A percentile compares a stretch with the other conserved stretches of the same genome.
These are phyloP conservation scores for Sapajus apella DNA, from an alignment of 2,113 vertebrate genomes.

Conservation along the genomic window DNA sequence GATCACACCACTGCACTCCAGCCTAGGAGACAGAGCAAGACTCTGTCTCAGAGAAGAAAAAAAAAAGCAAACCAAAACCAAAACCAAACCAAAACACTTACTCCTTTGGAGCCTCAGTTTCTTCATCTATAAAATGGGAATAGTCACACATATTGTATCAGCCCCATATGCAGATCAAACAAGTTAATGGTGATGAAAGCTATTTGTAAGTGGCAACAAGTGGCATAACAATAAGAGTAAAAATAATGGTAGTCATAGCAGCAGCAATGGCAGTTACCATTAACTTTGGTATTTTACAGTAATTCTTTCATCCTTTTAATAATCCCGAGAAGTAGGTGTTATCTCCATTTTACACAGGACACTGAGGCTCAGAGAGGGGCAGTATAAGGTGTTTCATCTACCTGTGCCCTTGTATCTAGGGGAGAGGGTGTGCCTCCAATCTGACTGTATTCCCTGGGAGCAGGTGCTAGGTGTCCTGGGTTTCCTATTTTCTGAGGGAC, in stretches of 20 bases:
- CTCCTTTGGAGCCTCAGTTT: not conserved
- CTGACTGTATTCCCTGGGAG: not conserved
- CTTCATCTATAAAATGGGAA: slow-evolving; percentile 10
- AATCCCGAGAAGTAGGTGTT: not conserved
- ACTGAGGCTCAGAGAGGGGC: not conserved
- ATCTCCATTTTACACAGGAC: not conserved
- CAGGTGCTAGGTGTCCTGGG: not conserved
- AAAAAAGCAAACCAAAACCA: too few species aligned
- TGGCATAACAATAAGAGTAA: not conserved
- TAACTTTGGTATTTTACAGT: not conserved
- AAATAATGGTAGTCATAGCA: not conserved
- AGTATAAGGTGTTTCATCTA: not conserved
- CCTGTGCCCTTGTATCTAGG: not conserved
- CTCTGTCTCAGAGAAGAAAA: too few species aligned
- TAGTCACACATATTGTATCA: not conserved
- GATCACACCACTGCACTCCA: too few species aligned
- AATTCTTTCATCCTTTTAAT: not conserved
- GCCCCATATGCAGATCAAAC: not conserved
- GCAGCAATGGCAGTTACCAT: not conserved
- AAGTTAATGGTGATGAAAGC: not conserved
- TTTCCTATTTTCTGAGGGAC: not conserved
- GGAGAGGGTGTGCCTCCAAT: not conserved
- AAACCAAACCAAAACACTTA: not conserved
- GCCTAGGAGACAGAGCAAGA: too few species aligned
- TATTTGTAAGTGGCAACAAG: not conserved